phyloP scores from a whole-genome alignment of 2,113 vertebrate genomes.

The Bombycilla garrulus region DNA sequence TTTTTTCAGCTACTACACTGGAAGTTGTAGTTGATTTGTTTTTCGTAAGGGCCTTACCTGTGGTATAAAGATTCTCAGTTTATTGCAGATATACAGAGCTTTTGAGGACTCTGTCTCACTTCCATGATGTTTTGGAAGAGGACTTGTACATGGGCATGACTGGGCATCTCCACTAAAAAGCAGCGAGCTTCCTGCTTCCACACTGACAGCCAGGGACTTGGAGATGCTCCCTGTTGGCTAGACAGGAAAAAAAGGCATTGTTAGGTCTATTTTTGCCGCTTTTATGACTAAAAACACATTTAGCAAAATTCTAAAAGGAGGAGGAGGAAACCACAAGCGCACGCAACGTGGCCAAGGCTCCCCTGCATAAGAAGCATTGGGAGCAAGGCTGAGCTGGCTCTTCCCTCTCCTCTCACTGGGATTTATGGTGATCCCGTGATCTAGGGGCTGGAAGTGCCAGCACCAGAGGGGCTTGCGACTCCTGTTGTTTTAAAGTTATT shows the following conservation, averaged over 20 bases:
- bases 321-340: background rate
- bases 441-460: background rate
- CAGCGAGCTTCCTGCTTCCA: background rate
- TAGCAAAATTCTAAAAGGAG: background rate
- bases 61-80: background rate
- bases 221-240: background rate
- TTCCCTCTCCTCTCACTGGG: background rate
- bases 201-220: background rate
- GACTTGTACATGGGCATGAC: background rate
- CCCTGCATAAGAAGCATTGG: background rate
- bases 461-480: background rate
- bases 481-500: background rate
- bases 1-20: background rate
- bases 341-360: accelerated
- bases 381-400: background rate
- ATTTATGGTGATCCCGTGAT: background rate
- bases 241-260: background rate
- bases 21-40: background rate
- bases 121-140: background rate
- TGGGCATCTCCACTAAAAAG: background rate
- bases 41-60: background rate
- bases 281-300: background rate
- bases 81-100: background rate
- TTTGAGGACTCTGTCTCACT: background rate
- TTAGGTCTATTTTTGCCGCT: background rate